Evolutionary conservation across 2,113 vertebrate genomes (phyloP).

Genomic region (Ageneiosus marmoratus): DNA sequence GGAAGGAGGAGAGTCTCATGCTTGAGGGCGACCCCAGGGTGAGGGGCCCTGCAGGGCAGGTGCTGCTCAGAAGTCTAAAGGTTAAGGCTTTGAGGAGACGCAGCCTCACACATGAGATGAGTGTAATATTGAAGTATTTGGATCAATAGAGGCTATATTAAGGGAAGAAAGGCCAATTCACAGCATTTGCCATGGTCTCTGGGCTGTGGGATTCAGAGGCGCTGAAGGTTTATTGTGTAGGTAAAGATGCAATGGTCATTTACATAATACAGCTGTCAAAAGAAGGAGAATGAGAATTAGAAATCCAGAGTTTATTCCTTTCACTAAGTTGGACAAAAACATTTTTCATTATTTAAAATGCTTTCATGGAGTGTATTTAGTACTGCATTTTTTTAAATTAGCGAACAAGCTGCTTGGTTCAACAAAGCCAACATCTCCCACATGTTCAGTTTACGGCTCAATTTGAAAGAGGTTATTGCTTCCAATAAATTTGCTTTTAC

Average conservation of each 20-base stretch:
- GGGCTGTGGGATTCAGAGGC: slow-evolving; percentile 36
- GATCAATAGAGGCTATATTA: slow-evolving; percentile 53
- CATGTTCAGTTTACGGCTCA: slow-evolving; percentile 42
- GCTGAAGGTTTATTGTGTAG: slow-evolving; percentile 49
- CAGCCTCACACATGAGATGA: slow-evolving; percentile 45
- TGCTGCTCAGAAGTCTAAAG: slow-evolving; percentile 47
- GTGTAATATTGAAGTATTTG: slow-evolving; percentile 49
- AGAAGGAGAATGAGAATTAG: neutral
- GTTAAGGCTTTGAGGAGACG: slow-evolving; percentile 43
- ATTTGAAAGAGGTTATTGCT: slow-evolving; percentile 45
- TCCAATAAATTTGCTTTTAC: slow-evolving; percentile 49
- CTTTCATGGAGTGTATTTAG: neutral
- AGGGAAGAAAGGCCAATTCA: slow-evolving; percentile 39
- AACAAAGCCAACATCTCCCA: slow-evolving; percentile 12
- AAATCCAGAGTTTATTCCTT: neutral
- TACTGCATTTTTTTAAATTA: neutral
- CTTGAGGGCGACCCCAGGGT: slow-evolving; percentile 48
- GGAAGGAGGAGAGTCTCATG: slow-evolving; percentile 29
- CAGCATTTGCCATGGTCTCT: slow-evolving; percentile 35
- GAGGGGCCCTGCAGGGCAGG: slow-evolving; percentile 42
- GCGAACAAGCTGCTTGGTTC: neutral
- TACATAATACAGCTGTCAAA: slow-evolving; percentile 33
- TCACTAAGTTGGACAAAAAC: neutral
- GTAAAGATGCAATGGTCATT: slow-evolving; percentile 32
- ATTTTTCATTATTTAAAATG: neutral